Percentiles rank a stretch among this genome's conserved stretches.
Evolutionary conservation across 2,113 vertebrate genomes (phyloP).

Genomic region (Merops nubicus): DNA sequence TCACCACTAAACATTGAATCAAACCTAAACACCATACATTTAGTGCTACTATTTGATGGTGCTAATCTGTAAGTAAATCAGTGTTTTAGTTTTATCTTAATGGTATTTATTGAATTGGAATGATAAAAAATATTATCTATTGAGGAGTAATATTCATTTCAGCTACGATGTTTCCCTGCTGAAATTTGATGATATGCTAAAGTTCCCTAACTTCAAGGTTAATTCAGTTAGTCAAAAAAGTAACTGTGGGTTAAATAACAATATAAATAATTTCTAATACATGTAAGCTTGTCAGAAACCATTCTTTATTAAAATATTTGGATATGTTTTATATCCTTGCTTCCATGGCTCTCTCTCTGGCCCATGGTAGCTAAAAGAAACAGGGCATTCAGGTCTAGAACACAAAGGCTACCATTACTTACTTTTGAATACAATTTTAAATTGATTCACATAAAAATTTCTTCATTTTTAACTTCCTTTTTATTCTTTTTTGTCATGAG

Average conservation of each 20-base stretch:
- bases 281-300: not conserved
- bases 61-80: not conserved
- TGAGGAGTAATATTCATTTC: not conserved
- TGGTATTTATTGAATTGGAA: slow-evolving; percentile 21
- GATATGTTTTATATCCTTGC: not conserved
- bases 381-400: not conserved
- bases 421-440: not conserved
- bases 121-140: no score
- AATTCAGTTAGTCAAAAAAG: not conserved
- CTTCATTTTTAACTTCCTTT: not conserved
- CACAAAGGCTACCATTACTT: not conserved
- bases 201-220: not conserved
- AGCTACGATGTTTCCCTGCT: not conserved
- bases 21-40: not conserved
- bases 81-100: not conserved
- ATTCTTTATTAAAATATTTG: not conserved
- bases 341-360: not conserved
- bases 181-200: not conserved
- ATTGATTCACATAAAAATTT: not conserved
- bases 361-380: not conserved
- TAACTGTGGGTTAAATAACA: not conserved
- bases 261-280: not conserved
- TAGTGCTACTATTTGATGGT: not conserved
- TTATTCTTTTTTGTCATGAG: not conserved
- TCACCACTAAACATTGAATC: not conserved